Evolutionary conservation across 2,888 invertebrate genomes (phyloP).

Genomic region (Drosophila peninsularis): DNA sequence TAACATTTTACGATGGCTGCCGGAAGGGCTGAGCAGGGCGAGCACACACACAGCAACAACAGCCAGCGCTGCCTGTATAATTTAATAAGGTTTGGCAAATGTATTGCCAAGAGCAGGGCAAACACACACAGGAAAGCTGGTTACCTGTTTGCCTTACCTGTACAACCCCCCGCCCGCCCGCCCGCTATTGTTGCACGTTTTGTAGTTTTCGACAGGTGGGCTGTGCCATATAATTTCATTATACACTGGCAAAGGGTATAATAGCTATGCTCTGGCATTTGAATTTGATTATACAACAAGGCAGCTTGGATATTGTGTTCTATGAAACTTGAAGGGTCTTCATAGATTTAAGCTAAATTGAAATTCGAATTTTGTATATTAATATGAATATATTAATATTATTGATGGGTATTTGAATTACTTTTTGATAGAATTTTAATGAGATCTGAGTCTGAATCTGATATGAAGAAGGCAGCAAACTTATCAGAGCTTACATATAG

Average conservation of each 20-base stretch:
- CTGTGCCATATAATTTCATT: constrained; percentile 61
- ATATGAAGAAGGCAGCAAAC: too few species aligned
- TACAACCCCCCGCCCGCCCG: not conserved
- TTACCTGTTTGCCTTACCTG: not conserved
- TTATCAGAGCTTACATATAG: too few species aligned
- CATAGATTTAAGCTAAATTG: not conserved
- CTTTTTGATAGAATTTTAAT: too few species aligned
- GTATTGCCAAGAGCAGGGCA: constrained; percentile 46
- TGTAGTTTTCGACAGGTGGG: constrained; percentile 71
- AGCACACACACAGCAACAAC: constrained; percentile 3
- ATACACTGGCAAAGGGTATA: constrained; percentile 43
- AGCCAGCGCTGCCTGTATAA: constrained; percentile 57
- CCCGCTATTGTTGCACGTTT: constrained; percentile 58
- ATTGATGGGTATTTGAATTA: too few species aligned
- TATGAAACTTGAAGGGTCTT: not conserved
- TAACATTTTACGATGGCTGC: constrained; percentile 50
- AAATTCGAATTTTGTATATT: not conserved
- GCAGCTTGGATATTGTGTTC: too few species aligned
- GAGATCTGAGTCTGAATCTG: too few species aligned
- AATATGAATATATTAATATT: too few species aligned
- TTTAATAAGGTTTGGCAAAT: constrained; percentile 71
- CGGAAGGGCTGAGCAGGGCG: constrained; percentile 23
- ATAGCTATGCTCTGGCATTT: constrained; percentile 20
- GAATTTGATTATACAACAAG: constrained; percentile 10
- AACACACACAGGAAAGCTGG: constrained; percentile 14